Evolutionary conservation across 2,888 invertebrate genomes (phyloP).

Genomic region (Elegia similella): DNA sequence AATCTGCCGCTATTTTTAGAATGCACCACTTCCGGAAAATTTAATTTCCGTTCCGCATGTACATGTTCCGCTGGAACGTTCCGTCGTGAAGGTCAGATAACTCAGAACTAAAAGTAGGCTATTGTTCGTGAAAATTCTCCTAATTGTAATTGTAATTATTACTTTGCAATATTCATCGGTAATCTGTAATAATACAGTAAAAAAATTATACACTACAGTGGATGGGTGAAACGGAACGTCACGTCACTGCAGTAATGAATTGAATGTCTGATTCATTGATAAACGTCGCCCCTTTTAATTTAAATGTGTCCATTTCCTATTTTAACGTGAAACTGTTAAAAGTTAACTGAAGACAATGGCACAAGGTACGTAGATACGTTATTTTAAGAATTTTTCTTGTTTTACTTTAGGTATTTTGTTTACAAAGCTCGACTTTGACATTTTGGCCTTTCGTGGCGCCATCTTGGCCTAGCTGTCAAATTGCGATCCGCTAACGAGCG

Average conservation of each 20-base stretch:
- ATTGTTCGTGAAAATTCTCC: too few relatives aligned
- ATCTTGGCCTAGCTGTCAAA: conserved; percentile 57
- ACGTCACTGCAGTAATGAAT: not conserved
- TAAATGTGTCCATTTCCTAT: conserved; percentile 20
- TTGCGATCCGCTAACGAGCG: conserved; percentile 20
- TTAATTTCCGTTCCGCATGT: too few relatives aligned
- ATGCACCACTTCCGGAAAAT: too few relatives aligned
- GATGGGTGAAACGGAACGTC: not conserved
- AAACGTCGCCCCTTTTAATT: conserved; percentile 36
- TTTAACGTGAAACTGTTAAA: conserved; percentile 25
- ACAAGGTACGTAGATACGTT: conserved; percentile 52
- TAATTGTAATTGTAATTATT: too few relatives aligned
- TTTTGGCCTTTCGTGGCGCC: conserved; percentile 59
- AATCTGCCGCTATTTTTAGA: too few relatives aligned
- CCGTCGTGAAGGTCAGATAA: too few relatives aligned
- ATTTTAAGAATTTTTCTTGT: conserved; percentile 19
- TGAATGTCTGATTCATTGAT: conserved; percentile 37
- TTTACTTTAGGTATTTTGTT: conserved; percentile 32
- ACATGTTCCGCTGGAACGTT: too few relatives aligned
- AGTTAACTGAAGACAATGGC: conserved; percentile 47
- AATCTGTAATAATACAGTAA: too few relatives aligned
- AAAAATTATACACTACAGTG: not conserved
- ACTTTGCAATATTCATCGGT: too few relatives aligned
- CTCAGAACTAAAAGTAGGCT: too few relatives aligned
- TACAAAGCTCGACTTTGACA: conserved; percentile 54